A percentile compares a stretch with the other conserved stretches of the same genome.
phyloP scores from a whole-genome alignment of 2,113 vertebrate genomes.

The Seriola aureovittata region DNA sequence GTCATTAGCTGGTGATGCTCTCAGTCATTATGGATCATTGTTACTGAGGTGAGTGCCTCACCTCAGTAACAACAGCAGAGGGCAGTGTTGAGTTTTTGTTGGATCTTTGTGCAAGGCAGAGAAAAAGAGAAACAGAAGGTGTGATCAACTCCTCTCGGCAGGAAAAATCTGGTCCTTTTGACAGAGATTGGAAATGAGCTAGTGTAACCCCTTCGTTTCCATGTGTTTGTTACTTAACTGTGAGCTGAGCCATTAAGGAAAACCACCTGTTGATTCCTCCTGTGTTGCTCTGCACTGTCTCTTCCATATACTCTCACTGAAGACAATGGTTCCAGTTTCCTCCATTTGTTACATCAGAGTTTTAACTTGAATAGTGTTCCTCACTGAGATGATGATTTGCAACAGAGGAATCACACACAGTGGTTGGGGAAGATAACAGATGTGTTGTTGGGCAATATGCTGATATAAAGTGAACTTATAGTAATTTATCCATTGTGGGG shows the following conservation, averaged over 20 bases:
- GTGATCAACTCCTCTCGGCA: neutral
- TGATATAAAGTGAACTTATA: too few species aligned
- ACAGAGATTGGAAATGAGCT: neutral
- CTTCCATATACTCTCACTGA: neutral
- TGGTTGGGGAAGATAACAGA: too few species aligned
- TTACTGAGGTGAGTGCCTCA: neutral
- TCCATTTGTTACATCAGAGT: neutral
- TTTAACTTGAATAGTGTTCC: neutral
- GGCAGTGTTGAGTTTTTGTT: conserved; percentile 74
- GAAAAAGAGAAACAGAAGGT: neutral
- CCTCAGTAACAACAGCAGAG: conserved; percentile 67
- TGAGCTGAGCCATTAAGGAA: neutral
- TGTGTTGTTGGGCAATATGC: too few species aligned
- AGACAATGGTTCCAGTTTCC: neutral
- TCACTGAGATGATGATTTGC: too few species aligned
- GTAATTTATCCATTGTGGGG: too few species aligned
- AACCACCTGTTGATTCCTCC: neutral
- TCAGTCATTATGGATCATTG: neutral
- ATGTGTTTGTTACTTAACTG: neutral
- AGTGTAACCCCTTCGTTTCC: neutral
- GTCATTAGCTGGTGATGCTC: neutral
- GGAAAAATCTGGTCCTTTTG: neutral
- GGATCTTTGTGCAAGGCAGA: neutral
- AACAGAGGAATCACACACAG: too few species aligned
- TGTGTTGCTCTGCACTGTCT: neutral